Percentiles rank a stretch among this genome's conserved stretches.
These are phyloP conservation scores for Cervus canadensis DNA, from an alignment of 2,113 vertebrate genomes.

Conservation along the genomic window DNA sequence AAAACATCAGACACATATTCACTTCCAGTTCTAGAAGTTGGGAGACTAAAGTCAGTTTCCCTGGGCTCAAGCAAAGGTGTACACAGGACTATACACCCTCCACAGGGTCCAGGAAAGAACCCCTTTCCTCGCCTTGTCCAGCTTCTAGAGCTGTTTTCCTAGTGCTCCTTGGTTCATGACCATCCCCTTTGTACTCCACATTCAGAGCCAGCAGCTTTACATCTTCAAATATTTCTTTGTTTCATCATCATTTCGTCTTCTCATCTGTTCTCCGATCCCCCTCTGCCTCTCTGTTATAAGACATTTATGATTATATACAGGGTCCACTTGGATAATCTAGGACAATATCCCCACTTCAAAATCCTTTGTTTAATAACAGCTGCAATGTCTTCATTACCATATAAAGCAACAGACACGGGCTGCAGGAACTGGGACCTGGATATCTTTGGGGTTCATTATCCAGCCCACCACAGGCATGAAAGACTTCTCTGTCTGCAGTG, in stretches of 20 bases:
- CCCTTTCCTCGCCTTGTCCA: accelerated
- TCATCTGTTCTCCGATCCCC: not conserved
- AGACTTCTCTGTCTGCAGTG: not conserved
- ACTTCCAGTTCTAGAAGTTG: not conserved
- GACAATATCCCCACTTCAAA: not conserved
- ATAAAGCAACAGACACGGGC: not conserved
- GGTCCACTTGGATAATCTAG: not conserved
- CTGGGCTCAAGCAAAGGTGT: not conserved
- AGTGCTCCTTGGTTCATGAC: not conserved
- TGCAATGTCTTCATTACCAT: not conserved
- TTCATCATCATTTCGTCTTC: not conserved
- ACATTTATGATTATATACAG: not conserved
- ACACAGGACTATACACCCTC: accelerated
- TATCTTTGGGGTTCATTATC: not conserved
- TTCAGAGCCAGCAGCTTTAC: not conserved
- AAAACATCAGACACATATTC: not conserved
- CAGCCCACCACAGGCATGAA: not conserved
- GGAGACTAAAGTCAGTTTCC: not conserved
- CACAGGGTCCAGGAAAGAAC: not conserved
- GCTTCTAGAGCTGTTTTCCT: not conserved
- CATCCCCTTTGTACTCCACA: no score
- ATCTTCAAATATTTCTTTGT: not conserved
- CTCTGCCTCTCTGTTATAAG: not conserved
- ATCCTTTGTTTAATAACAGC: not conserved
- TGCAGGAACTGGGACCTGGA: not conserved